Evolutionary conservation across 2,888 invertebrate species (phyloP).

Genomic region (Barypeithes pellucidus): DNA sequence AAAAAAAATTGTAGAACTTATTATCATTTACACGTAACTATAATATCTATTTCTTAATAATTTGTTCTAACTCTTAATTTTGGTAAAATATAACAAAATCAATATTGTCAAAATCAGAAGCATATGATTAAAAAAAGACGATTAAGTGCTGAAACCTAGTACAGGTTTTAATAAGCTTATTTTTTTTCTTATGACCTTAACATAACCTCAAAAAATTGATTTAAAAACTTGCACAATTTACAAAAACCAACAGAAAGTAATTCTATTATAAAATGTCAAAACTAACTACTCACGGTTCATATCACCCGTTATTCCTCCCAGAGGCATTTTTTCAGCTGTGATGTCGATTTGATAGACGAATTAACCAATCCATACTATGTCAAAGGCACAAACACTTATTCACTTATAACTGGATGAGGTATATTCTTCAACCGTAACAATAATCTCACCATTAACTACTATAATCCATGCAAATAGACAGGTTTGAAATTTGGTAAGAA

Average conservation of each 20-base stretch:
- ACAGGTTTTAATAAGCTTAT: neutral
- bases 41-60: neutral
- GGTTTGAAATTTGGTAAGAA: neutral
- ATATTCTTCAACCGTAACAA: neutral
- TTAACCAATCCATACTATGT: conserved; percentile 1
- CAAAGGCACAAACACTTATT: conserved; percentile 20
- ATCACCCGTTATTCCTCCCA: conserved; percentile 1
- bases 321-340: conserved; percentile 1
- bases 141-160: neutral
- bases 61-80: neutral
- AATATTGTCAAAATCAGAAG: neutral
- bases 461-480: neutral
- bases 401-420: conserved; percentile 6
- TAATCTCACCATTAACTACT: neutral
- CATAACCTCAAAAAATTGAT: conserved; percentile 17
- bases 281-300: conserved; percentile 12
- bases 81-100: neutral
- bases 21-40: neutral
- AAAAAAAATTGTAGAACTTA: conserved; percentile 21
- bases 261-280: neutral
- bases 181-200: neutral
- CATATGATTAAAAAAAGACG: neutral
- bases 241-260: neutral
- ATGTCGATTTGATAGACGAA: conserved; percentile 6
- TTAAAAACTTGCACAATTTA: neutral